Evolutionary conservation across 2,113 vertebrate genomes (phyloP).

Genomic region (Progne subis): DNA sequence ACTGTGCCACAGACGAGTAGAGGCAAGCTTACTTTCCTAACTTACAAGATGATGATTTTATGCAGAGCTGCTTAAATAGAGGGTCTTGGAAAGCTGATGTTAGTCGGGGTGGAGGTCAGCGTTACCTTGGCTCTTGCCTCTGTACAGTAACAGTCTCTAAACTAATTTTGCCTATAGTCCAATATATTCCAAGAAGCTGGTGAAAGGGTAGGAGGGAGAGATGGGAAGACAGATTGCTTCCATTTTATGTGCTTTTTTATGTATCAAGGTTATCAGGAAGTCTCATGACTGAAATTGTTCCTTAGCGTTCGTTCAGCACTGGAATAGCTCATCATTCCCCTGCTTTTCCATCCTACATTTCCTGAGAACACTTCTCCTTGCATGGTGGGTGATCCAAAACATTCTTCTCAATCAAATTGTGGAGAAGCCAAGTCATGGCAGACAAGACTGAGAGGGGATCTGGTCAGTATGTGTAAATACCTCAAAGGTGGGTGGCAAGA

Average conservation of each 20-base stretch:
- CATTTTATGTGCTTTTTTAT: neutral
- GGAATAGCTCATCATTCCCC: neutral
- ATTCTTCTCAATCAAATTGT: neutral
- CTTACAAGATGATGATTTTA: neutral
- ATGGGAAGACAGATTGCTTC: neutral
- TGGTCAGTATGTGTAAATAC: neutral
- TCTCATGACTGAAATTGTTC: neutral
- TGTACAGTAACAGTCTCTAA: rapidly evolving
- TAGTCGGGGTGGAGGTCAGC: neutral
- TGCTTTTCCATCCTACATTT: neutral
- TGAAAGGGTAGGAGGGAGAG: neutral
- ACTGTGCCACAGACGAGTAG: neutral
- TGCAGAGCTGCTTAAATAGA: neutral
- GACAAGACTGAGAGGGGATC: neutral
- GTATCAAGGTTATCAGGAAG: neutral
- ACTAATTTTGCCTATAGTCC: neutral
- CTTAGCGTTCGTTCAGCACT: neutral
- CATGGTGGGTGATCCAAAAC: neutral
- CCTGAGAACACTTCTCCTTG: neutral
- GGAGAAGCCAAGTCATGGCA: neutral
- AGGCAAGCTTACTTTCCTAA: rapidly evolving
- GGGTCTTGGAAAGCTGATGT: neutral
- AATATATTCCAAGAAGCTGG: neutral
- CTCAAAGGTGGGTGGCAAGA: neutral
- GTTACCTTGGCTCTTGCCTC: neutral